Percentiles rank a stretch among this genome's conserved stretches.
These are phyloP conservation scores for Hypomecis punctinalis DNA, from an alignment of 2,888 invertebrate genomes.

Conservation along the genomic window DNA sequence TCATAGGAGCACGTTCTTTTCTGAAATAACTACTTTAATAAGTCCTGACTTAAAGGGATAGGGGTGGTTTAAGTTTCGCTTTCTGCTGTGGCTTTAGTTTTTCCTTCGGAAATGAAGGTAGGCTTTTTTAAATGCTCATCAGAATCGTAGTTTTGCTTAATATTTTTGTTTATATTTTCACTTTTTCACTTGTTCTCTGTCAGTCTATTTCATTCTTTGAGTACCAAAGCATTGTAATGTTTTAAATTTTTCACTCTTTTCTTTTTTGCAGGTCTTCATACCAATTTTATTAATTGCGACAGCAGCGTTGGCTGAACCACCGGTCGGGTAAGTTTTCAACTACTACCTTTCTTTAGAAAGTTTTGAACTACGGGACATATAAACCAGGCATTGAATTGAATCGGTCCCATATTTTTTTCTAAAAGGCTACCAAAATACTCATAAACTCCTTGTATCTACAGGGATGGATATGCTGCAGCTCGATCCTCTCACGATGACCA, in stretches of 20 bases:
- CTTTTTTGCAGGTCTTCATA: slow-evolving; percentile 3
- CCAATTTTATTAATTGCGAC: background rate
- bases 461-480: slow-evolving; percentile 38
- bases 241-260: background rate
- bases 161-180: background rate
- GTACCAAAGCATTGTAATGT: background rate
- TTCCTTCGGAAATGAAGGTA: slow-evolving; percentile 4
- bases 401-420: too few relatives aligned
- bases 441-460: slow-evolving; percentile 10
- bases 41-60: background rate
- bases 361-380: too few relatives aligned
- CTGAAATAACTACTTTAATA: too few relatives aligned
- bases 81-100: background rate
- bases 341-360: too few relatives aligned
- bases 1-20: background rate
- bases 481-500: slow-evolving; percentile 22
- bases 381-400: background rate
- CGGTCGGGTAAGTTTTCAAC: slow-evolving; percentile 49
- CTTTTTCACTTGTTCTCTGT: background rate
- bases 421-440: background rate
- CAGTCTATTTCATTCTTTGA: background rate
- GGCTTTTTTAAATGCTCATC: too few relatives aligned
- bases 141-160: too few relatives aligned
- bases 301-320: slow-evolving; percentile 65
- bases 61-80: background rate